Base-by-base conservation (phyloP, 2,113 vertebrate species). In the Tonatia bakeri region DNA sequence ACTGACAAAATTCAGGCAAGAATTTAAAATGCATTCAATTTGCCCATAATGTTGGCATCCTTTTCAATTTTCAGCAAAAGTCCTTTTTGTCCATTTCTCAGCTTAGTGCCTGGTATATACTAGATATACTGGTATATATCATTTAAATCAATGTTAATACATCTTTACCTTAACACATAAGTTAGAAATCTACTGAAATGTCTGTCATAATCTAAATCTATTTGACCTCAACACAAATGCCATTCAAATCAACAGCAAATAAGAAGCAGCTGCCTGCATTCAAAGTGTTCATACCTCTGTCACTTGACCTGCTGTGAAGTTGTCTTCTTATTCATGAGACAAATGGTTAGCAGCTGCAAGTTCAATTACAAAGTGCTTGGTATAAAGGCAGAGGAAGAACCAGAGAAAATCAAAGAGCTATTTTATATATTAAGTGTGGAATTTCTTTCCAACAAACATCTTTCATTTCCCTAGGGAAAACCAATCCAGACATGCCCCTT, bases 291-390 rank as follows among this genome's bases (percentile, higher is more conserved):
- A 92, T 76, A 87, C 93, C 70, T 91, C 85, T 61, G 95, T 95
- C 94, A 93, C 81, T 36, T 82, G 86, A 97, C 95, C 95, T 90
- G 75, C 83, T 95, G 67, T 91, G 81, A 95, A 94, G 95, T 28
- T 92, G 87, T 45, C 82, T 59, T 81, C 83, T 88, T 79, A 28
- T 92, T 87, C 70, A 76, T 64, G 89, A 95, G 96, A 97, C 96
- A 97, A 94, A 95, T 96, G 97, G 93, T 94, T 59, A 95, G 93
- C 96, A 98, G 96, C 94, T 97, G 96, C 96, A 85, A 95, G 65
- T 96, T 96, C 87, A 95, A 87, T 92, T 90, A 95, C 80, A 45
- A 96, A 95, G 84, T 61, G 56, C 94, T 79, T 69, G 70, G 70
- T 65, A 93, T 86, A 90, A 95, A 96, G 76, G 70, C 90, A 91